These are phyloP conservation scores for Poeciliopsis turneri DNA, from an alignment of 2,797 vertebrate species.

Conservation along the genomic window DNA sequence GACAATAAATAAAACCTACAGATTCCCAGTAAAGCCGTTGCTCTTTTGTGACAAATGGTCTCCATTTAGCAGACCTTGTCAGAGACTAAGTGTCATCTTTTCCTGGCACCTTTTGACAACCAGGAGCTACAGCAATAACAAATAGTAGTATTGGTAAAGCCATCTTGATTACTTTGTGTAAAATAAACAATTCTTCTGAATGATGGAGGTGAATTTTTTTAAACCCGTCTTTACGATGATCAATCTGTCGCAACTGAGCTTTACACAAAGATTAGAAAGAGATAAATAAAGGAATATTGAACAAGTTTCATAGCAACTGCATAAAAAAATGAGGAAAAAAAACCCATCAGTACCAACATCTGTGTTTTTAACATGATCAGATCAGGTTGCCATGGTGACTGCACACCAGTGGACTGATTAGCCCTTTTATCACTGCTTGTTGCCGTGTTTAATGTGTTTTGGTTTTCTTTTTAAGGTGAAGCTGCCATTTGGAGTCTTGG, in stretches of 20 bases:
- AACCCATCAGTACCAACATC: neutral
- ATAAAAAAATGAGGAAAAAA: neutral
- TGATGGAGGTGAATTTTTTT: neutral
- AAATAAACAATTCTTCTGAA: neutral
- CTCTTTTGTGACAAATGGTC: neutral
- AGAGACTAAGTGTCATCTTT: neutral
- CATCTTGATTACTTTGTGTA: neutral
- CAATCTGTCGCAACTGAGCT: neutral
- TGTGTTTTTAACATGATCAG: neutral
- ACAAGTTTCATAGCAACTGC: neutral
- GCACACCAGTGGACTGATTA: neutral
- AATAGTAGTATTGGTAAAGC: neutral
- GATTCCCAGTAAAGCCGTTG: neutral
- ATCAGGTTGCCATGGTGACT: conserved; percentile 1
- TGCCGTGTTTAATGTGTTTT: neutral
- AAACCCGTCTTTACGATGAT: neutral
- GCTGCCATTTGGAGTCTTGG: neutral
- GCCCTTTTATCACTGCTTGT: neutral
- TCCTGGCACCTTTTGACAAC: neutral
- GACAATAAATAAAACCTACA: neutral
- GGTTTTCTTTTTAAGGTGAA: neutral
- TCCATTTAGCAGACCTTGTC: neutral
- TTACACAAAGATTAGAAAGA: neutral
- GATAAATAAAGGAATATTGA: neutral
- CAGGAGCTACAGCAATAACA: neutral